Percentiles rank a stretch among this genome's conserved stretches.
phyloP scores from a whole-genome alignment of 2,113 vertebrate genomes.

The Puma concolor region DNA sequence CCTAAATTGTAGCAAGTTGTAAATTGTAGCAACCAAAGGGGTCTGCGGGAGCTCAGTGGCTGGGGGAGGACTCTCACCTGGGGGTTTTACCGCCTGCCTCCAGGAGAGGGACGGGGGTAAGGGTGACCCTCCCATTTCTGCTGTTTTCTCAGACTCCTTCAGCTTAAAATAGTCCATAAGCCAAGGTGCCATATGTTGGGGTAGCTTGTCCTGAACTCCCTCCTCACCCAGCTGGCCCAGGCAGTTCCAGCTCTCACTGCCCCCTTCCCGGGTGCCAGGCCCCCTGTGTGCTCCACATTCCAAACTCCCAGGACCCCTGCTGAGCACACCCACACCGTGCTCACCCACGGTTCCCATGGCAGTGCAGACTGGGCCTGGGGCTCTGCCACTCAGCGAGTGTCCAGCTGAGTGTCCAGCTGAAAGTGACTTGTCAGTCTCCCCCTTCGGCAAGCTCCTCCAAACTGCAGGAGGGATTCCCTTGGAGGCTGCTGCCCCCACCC shows the following conservation, averaged over 20 bases:
- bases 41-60: not conserved
- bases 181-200: too few species aligned
- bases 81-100: not conserved
- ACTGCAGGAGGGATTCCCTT: not conserved
- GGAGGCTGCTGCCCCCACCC: not conserved
- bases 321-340: not conserved
- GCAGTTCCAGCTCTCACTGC: not conserved
- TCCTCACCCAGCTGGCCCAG: not conserved
- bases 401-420: not conserved
- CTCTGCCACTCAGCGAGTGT: not conserved
- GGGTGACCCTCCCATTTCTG: not conserved
- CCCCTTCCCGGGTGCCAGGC: not conserved
- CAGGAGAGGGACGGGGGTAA: not conserved
- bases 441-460: not conserved
- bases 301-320: not conserved
- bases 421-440: slow-evolving; percentile 54
- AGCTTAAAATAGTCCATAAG: not conserved
- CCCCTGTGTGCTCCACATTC: not conserved
- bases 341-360: not conserved
- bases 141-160: not conserved
- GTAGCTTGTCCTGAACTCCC: not conserved
- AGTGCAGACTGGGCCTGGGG: not conserved
- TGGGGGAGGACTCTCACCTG: not conserved
- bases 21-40: not conserved
- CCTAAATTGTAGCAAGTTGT: not conserved